Evolutionary conservation across 2,113 vertebrate species (phyloP).

Genomic region (Lagopus muta): DNA sequence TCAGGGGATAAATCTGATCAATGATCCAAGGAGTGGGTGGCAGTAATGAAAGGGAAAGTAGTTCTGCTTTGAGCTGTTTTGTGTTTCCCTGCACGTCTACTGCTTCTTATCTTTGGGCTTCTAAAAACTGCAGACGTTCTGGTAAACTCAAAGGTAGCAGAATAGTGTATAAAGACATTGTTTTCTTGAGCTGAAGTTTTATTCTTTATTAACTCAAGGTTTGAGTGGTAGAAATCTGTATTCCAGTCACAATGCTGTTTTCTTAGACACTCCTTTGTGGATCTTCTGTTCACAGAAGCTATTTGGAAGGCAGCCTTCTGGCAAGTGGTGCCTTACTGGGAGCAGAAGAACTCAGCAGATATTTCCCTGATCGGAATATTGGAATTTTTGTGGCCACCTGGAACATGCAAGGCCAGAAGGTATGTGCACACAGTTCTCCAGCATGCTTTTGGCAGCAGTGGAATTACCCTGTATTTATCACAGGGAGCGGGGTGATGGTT

Average conservation of each 20-base stretch:
- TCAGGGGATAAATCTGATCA: neutral
- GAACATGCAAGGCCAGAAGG: conserved; percentile 99
- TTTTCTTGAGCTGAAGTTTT: neutral
- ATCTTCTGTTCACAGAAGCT: conserved; percentile 83
- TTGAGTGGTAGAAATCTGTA: neutral
- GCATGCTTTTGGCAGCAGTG: neutral
- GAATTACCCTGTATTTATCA: neutral
- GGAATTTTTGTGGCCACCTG: conserved; percentile 92
- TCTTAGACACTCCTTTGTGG: neutral
- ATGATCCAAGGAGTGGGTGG: neutral
- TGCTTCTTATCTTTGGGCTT: neutral
- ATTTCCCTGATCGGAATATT: conserved; percentile 90
- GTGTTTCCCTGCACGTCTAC: neutral
- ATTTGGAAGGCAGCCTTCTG: conserved; percentile 94
- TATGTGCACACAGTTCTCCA: neutral
- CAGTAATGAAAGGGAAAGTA: neutral
- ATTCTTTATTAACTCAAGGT: neutral
- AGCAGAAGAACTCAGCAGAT: conserved; percentile 91
- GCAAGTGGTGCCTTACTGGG: conserved; percentile 92
- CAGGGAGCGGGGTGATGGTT: neutral
- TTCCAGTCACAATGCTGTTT: neutral
- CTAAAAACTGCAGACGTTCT: neutral
- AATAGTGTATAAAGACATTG: neutral
- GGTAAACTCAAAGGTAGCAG: neutral
- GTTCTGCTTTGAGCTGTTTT: neutral